These are phyloP conservation scores for Calameuta pallipes DNA, from an alignment of 2,888 invertebrate species.

Conservation along the genomic window DNA sequence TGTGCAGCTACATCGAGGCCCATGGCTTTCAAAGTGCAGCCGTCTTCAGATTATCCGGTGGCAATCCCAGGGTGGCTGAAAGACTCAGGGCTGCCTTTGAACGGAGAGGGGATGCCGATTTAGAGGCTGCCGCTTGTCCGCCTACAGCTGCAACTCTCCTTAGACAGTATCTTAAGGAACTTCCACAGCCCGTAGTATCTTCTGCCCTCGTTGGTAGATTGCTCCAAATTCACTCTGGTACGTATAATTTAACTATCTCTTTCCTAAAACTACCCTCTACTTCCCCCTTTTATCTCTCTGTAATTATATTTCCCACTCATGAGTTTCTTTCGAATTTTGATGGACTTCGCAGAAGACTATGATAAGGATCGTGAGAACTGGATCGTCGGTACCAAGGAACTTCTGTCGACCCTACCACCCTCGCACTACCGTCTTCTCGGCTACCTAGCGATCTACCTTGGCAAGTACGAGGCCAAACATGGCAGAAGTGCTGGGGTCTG, in stretches of 20 bases:
- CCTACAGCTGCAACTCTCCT: conserved; percentile 71
- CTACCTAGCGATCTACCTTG: conserved; percentile 58
- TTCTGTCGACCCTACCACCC: conserved; percentile 51
- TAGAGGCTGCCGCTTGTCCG: conserved; percentile 67
- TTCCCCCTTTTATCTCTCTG: background rate
- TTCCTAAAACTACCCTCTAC: background rate
- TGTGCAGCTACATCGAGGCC: conserved; percentile 66
- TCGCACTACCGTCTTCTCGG: conserved; percentile 58
- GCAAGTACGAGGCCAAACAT: conserved; percentile 59
- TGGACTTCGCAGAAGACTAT: conserved; percentile 46
- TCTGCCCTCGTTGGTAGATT: conserved; percentile 64
- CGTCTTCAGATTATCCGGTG: conserved; percentile 69
- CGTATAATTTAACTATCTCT: conserved; percentile 29
- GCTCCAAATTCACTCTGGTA: conserved; percentile 55
- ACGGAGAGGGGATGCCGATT: conserved; percentile 69
- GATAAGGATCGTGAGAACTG: conserved; percentile 52
- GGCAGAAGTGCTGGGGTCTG: conserved; percentile 58
- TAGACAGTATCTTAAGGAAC: conserved; percentile 70
- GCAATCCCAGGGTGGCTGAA: conserved; percentile 69
- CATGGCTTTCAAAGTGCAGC: conserved; percentile 61
- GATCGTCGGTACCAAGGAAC: conserved; percentile 55
- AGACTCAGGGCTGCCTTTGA: conserved; percentile 69
- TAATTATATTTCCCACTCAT: background rate
- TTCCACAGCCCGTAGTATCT: conserved; percentile 68
- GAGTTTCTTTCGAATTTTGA: background rate